Evolutionary conservation across 2,888 invertebrate genomes (phyloP), one percentile per base, ranked within the genome.

Genomic region (Meteorus colon): DNA sequence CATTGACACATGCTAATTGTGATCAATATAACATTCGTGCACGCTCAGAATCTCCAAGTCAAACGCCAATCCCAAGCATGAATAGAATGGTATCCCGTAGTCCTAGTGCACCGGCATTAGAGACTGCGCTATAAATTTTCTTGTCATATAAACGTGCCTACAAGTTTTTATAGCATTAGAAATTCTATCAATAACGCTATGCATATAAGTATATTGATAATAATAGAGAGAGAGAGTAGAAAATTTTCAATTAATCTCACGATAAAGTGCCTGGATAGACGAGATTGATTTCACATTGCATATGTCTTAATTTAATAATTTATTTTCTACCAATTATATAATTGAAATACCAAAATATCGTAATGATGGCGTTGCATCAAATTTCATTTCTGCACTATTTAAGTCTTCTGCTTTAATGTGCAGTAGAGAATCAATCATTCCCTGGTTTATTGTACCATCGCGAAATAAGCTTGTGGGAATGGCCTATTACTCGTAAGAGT

Each of bases 101-200:
- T 74, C 88, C 89, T 4, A 89, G 88, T 78, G 89, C 88, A 0
- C 89, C 89, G 1, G 84, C 89, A 24, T 80, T 89, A 60, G 89
- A 89, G 79, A 89, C 89, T 60, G 89, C 89, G 48, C 83, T 89
- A 88, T 80, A 19, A 69, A 69, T 37, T 16, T 48, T 73, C 59
- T 59, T 41, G 59, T 67, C 29, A n/a, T 59, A n/a, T 60, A 67
- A 34, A 8, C 4, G 34, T 4, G 8, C 34, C 34, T 55, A 73
- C 51, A 55, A 31, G n/a, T 59, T 6, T 67, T 29, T 6, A 27
- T 37, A 34, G 14, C 19, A 37, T 8, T 19, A 41, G 24, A 29
- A 59, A 34, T 51, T 29, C 8, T 3, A 48, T 48, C 2, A 65
- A 41, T 31, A 60, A 29, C 19, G 19, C 4, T 63, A 34, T 65